Base-by-base conservation (phyloP, 2,888 invertebrate species). In the Merodon equestris region DNA sequence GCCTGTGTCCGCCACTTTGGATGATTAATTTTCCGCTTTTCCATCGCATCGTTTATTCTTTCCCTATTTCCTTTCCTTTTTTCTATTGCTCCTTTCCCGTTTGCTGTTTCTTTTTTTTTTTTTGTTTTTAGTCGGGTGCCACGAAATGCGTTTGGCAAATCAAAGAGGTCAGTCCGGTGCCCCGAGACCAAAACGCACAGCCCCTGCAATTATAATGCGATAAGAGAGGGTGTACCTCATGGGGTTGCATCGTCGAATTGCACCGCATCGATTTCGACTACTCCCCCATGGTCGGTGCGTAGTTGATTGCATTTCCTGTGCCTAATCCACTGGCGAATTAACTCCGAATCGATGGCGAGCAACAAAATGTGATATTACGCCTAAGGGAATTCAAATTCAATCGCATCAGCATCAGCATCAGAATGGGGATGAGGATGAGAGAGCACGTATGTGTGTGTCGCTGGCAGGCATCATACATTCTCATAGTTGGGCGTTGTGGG, bases 121-220 rank as follows among this genome's bases (percentile, higher is more conserved):
- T 27, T 27, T 27, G 27, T 27, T 4, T 27, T n/a, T n/a, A n/a
- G 27, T 13, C 19, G 4, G 15, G 27, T 14, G 14, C 51, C 50
- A 15, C 13, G 53, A 53, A 53, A 13, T 4, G n/a, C 50, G 12
- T 27, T 7, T 7, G 27, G 27, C 27, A 27, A 27, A 27, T 40
- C 40, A 10, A 40, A 40, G 50, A 56, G 64, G 27, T 15, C 50
- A 48, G 60, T 40, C 40, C 40, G 53, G 64, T 75, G 61, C 75
- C 18, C 18, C 45, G 19, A 40, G 63, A 44, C 42, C 50, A 44
- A 71, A 64, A 40, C 14, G 57, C 48, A 58, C 50, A 58, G 82
- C 85, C 83, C 82, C 82, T 83, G 83, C 85, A 81, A 84, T 84
- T 83, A 73, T 73, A 68, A 68, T 73, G 54, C 68, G 68, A 67